Conservation (phyloP, 2,888 invertebrate species). For the Athalia cordata region DNA sequence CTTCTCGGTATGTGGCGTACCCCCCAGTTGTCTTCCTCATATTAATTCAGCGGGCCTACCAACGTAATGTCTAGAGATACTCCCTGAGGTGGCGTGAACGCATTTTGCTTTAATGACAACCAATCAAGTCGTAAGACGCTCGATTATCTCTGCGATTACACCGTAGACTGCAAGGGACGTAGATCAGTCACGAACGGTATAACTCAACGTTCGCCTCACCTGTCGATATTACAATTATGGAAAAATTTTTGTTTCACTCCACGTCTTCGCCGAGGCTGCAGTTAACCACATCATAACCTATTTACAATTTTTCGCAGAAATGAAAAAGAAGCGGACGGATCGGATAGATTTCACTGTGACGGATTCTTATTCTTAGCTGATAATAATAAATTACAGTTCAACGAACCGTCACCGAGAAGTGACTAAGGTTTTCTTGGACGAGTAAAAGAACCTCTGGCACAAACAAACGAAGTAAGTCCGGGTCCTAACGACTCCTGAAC, state of each 20-base stretch:
- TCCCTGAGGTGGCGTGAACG: slow-evolving; percentile 69
- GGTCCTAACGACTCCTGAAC: slow-evolving; percentile 63
- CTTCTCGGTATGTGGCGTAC: neutral
- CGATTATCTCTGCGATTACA: slow-evolving; percentile 71
- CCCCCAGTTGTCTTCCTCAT: slow-evolving; percentile 56
- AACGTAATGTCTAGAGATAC: slow-evolving; percentile 62
- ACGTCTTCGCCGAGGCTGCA: too few relatives aligned
- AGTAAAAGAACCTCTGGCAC: neutral
- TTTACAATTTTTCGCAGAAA: too few relatives aligned
- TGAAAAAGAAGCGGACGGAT: too few relatives aligned
- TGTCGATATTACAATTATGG: neutral
- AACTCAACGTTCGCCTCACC: neutral
- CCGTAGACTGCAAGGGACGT: neutral
- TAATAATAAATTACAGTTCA: too few relatives aligned
- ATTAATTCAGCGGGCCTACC: slow-evolving; percentile 68
- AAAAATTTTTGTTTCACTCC: too few relatives aligned
- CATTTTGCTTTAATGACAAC: slow-evolving; percentile 70
- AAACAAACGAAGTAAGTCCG: slow-evolving; percentile 60
- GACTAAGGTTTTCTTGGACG: neutral
- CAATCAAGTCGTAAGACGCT: slow-evolving; percentile 70
- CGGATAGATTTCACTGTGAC: too few relatives aligned
- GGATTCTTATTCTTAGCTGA: too few relatives aligned
- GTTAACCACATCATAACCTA: too few relatives aligned
- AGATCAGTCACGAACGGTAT: slow-evolving; percentile 8
- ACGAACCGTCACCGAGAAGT: neutral